Evolutionary conservation across 2,113 vertebrate species (phyloP).

Genomic region (Cyprinodon variegatus): DNA sequence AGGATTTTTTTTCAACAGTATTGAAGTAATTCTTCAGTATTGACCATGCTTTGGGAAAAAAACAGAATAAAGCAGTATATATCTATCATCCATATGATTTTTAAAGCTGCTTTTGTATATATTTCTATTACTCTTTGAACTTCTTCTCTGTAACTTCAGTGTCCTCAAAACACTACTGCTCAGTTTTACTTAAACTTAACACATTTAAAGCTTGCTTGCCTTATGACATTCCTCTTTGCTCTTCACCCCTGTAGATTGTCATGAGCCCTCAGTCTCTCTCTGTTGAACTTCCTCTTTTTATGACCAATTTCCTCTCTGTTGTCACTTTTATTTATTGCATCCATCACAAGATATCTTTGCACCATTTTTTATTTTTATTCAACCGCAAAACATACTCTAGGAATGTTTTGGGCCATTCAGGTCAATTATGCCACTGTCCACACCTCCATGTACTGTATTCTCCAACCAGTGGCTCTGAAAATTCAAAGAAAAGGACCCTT

Average conservation of each 20-base stretch:
- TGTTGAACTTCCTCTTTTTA: no score
- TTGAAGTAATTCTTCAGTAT: not conserved
- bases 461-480: not conserved
- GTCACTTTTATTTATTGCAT: slow-evolving; percentile 8
- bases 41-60: not conserved
- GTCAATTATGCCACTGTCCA: no score
- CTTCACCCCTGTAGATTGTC: not conserved
- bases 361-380: not conserved
- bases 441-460: no score
- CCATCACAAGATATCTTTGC: slow-evolving; percentile 11
- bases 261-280: not conserved
- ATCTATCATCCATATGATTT: not conserved
- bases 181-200: not conserved
- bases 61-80: not conserved
- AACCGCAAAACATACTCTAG: slow-evolving; percentile 7
- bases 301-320: not conserved
- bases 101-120: not conserved
- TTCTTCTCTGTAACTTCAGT: not conserved
- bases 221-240: not conserved
- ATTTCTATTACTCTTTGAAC: not conserved
- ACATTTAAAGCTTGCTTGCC: not conserved
- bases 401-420: not conserved
- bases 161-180: not conserved
- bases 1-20: no score
- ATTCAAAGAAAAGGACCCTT: not conserved